Percentiles rank a stretch among this genome's conserved stretches.
Evolutionary conservation across 2,888 invertebrate genomes (phyloP).

Genomic region (Polyommatus iphigenia): DNA sequence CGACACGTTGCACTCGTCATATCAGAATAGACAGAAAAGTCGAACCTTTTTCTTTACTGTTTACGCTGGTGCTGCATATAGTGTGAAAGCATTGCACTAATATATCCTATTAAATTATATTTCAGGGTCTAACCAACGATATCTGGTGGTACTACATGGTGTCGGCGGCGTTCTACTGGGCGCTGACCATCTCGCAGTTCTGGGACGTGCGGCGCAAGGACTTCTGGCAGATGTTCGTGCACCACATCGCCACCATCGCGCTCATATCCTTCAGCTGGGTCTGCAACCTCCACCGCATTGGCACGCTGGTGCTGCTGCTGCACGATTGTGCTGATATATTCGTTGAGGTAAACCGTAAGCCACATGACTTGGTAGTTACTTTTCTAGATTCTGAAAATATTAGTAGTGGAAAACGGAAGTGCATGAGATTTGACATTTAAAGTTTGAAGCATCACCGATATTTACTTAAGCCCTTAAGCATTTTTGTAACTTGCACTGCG

Average conservation of each 20-base stretch:
- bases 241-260: conserved; percentile 95
- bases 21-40: background rate
- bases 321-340: conserved; percentile 96
- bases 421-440: no score
- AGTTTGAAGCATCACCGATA: no score
- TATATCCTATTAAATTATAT: background rate
- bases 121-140: conserved; percentile 87
- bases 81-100: no score
- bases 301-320: conserved; percentile 91
- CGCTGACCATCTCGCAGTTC: conserved; percentile 94
- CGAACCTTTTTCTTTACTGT: background rate
- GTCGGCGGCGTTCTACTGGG: conserved; percentile 97
- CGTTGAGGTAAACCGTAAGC: conserved; percentile 85
- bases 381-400: no score
- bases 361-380: no score
- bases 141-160: conserved; percentile 99
- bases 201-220: conserved; percentile 95
- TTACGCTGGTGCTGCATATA: background rate
- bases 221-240: conserved; percentile 96
- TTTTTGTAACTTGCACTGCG: no score
- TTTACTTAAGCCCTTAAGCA: no score
- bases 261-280: conserved; percentile 97
- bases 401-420: no score
- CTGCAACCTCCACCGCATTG: conserved; percentile 94
- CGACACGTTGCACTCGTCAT: no score